Percentiles rank a stretch among this genome's conserved stretches.
Conservation (phyloP, 2,797 vertebrate genomes). For the Yasuhikotakia modesta region DNA sequence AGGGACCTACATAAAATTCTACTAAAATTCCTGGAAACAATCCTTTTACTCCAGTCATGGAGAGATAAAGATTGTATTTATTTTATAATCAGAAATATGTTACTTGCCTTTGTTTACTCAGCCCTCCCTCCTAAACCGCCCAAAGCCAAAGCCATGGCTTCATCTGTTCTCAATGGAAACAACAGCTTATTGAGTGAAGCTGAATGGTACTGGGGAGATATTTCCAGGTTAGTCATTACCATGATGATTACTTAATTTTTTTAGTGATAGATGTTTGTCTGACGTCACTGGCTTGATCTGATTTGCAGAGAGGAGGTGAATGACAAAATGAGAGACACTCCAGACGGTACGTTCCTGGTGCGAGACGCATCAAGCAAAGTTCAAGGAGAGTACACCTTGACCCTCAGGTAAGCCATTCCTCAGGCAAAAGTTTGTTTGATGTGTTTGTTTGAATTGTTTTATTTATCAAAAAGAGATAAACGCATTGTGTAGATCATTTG, state of each 20-base stretch:
- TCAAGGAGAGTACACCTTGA: constrained; percentile 98
- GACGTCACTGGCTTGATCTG: neutral
- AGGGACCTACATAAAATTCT: neutral
- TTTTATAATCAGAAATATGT: constrained; percentile 22
- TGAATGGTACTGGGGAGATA: constrained; percentile 99
- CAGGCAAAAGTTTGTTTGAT: neutral
- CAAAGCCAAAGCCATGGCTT: constrained; percentile 76
- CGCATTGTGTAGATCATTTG: neutral
- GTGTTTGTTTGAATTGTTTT: neutral
- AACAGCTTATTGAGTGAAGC: constrained; percentile 97
- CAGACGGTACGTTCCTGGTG: constrained; percentile 96
- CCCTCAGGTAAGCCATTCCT: constrained; percentile 82
- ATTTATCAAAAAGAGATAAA: neutral
- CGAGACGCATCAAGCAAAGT: constrained; percentile 98
- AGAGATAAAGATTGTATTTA: neutral
- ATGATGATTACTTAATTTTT: neutral
- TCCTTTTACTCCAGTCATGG: neutral
- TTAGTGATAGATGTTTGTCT: neutral
- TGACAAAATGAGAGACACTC: constrained; percentile 96
- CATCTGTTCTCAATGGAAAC: constrained; percentile 90
- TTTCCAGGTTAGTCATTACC: constrained; percentile 81
- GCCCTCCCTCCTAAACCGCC: constrained; percentile 97
- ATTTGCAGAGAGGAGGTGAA: constrained; percentile 91
- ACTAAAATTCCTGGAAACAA: neutral
- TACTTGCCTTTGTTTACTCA: constrained; percentile 67